These are phyloP conservation scores for Crocidura indochinensis DNA, from an alignment of 2,797 vertebrate genomes.

Conservation along the genomic window DNA sequence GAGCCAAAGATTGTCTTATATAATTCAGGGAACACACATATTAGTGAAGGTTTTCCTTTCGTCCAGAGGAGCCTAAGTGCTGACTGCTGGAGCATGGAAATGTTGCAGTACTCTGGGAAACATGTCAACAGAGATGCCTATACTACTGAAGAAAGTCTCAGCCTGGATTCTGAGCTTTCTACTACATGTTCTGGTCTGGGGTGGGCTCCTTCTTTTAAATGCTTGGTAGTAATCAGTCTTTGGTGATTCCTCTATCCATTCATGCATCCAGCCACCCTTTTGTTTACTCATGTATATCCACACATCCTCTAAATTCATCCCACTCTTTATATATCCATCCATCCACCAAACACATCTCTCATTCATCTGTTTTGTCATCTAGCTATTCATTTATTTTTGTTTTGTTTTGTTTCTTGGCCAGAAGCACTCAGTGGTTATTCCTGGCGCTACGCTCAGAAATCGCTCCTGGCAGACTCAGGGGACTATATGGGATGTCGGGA, in stretches of 20 bases:
- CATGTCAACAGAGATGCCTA: not conserved
- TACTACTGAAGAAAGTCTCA: not conserved
- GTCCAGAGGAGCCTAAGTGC: not conserved
- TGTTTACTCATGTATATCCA: not conserved
- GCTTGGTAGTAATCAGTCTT: not conserved
- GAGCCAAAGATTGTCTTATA: not conserved
- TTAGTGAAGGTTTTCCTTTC: not conserved
- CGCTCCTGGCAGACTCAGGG: too few relatives aligned
- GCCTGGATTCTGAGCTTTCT: not conserved
- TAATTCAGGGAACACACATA: not conserved
- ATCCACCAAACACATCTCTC: not conserved
- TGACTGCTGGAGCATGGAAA: not conserved
- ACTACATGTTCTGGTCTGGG: not conserved
- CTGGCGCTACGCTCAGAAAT: too few relatives aligned
- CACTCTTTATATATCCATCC: not conserved
- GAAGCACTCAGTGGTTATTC: too few relatives aligned
- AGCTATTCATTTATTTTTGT: not conserved
- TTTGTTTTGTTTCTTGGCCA: too few relatives aligned
- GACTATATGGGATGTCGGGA: too few relatives aligned
- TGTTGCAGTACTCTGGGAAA: not conserved
- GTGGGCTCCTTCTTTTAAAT: not conserved
- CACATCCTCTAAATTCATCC: too few relatives aligned
- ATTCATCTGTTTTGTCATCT: not conserved
- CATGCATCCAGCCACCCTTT: not conserved
- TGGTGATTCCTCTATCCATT: constrained; percentile 11